Base-by-base conservation (phyloP, 92 coral and sea anemone genomes). In the Heteractis magnifica region DNA sequence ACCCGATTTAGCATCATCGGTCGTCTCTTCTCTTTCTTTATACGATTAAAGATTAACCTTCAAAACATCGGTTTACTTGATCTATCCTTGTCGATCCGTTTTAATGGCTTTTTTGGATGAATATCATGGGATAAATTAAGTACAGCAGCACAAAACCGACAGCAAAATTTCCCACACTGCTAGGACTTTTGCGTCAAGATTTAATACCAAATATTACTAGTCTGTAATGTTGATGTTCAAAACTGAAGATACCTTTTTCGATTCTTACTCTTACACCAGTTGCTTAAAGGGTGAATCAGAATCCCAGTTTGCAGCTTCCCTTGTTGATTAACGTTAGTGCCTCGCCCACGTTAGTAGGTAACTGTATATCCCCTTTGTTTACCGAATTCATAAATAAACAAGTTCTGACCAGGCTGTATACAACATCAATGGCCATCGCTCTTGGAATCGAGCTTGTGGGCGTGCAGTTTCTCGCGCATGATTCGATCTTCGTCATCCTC, bases 401-500 rank as follows among this genome's bases (percentile, higher is more conserved):
- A 20, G 51, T 49, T 50, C 26, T 48, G 70, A 16, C n/a, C 70
- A 79, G 48, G n/a, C n/a, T 64, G 41, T 4, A 58, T 58, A 18
- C n/a, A 19, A 49, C 44, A 65, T 81, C 51, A 81, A 81, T 71
- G 84, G 10, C 34, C 88, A 20, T 85, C 88, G 15, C 70, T 89
- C 20, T 59, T 75, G 41, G 92, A 78, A 44, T 89, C 85, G 73
- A 56, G 78, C 41, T 68, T 79, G 53, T 79, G 85, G 51, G 90
- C 92, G 60, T 89, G 78, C 8, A 71, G 82, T 78, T 94, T 94
- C 75, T 94, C 95, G 48, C 81, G 89, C 78, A 88, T 49, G 52
- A 94, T 88, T 51, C 86, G 86, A 79, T 94, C 94, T 1, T 92
- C 89, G 23, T 93, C 94, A 15, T 90, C 93, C 7, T 79, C 95